phyloP scores from a whole-genome alignment of 2,888 invertebrate genomes.

The Neoscelio sp. region DNA sequence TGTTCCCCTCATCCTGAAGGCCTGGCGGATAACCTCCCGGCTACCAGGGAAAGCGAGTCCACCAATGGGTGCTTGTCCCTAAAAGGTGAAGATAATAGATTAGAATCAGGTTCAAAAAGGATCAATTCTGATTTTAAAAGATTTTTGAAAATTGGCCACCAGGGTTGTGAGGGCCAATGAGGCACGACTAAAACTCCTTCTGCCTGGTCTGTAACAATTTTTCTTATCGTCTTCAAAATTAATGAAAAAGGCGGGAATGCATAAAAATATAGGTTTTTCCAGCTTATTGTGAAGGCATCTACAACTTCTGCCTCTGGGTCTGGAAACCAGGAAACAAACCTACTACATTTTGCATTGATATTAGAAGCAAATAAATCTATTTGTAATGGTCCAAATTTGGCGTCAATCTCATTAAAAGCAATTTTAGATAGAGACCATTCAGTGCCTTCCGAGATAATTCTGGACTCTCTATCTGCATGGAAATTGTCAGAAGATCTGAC shows the following conservation, averaged over 20 bases:
- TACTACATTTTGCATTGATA: conserved; percentile 34
- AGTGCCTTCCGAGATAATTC: neutral
- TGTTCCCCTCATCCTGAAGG: conserved; percentile 54
- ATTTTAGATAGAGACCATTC: conserved; percentile 9
- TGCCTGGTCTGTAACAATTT: conserved; percentile 73
- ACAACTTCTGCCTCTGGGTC: conserved; percentile 26
- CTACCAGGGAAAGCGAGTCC: conserved; percentile 73
- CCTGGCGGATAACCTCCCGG: conserved; percentile 70
- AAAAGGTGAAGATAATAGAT: conserved; percentile 70
- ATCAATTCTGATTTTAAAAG: conserved; percentile 44
- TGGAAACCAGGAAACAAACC: conserved; percentile 32
- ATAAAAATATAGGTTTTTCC: conserved; percentile 28
- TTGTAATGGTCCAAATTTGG: conserved; percentile 1
- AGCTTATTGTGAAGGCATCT: conserved; percentile 48
- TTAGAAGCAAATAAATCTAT: conserved; percentile 40
- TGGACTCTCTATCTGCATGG: conserved; percentile 18
- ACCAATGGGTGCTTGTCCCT: conserved; percentile 70
- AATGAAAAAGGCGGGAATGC: conserved; percentile 71
- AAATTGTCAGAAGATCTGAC: conserved; percentile 12
- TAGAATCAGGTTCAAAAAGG: conserved; percentile 63
- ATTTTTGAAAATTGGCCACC: conserved; percentile 72
- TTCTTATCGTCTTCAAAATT: conserved; percentile 70
- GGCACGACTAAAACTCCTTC: conserved; percentile 64
- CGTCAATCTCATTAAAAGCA: neutral
- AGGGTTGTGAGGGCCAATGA: conserved; percentile 72